Base-by-base conservation (phyloP, 2,113 vertebrate species). In the Brachypteracias leptosomus region DNA sequence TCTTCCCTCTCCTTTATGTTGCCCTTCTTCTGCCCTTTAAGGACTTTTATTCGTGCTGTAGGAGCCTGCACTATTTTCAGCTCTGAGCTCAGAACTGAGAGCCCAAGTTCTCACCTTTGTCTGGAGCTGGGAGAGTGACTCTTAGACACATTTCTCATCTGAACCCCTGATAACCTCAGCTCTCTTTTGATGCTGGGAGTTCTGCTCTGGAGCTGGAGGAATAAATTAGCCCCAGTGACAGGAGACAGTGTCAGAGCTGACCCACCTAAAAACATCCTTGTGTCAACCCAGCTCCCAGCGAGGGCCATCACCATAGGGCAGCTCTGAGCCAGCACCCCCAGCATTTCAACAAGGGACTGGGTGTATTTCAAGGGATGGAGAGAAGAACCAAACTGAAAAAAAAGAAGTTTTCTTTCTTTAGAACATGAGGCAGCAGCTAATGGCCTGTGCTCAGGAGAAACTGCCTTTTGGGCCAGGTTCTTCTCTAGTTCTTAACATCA, bases 61-160 rank as follows among this genome's bases (percentile, higher is more conserved):
- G 87, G 81, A 85, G 35, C 6, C 10, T 61, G 91, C 46, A 22
- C 74, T 95, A 36, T 94, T 96, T 96, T 89, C 73, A 95, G 90
- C 70, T 54, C 83, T 81, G 61, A 78, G 91, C 70, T 95, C 81
- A 76, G 68, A 93, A 54, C 47, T 88, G 90, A 74, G 84, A 75
- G 40, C 74, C 93, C 13, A 4, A 89, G 66, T 89, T 90, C 89
- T 89, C 81, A 63, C 67, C 52, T 83, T 88, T 90, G 76, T 85
- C 81, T 89, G 49, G 58, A 46, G 79, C 25, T 80, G 85, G 78
- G 85, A 90, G 89, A 74, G 78, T 68, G 88, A 81, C 72, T 95
- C 72, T 63, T 57, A 13, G 0, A 5, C 3, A 4, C 54, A 62
- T 76, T 84, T 74, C 51, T 84, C 46, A 84, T 91, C 81, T 85